Evolutionary conservation across 2,888 invertebrate species (phyloP).

Genomic region (Pseudococcus jackbeardsleyi): DNA sequence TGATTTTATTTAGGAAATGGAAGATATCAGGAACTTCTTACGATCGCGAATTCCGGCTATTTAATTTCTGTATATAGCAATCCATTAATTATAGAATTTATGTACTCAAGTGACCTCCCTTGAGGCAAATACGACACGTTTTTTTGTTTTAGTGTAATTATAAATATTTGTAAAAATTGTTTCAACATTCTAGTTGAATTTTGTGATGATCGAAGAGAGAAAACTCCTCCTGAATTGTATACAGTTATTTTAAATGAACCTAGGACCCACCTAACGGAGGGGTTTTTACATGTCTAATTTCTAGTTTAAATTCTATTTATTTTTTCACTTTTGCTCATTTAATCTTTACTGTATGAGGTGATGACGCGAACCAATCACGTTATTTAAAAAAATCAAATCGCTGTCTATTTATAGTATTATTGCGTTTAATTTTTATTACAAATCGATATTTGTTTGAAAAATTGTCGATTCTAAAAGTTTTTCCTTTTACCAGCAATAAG

Average conservation of each 20-base stretch:
- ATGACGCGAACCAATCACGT: background rate
- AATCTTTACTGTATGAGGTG: background rate
- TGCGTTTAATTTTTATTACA: background rate
- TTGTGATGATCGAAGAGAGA: constrained; percentile 18
- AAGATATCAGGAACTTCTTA: constrained; percentile 77
- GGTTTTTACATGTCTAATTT: background rate
- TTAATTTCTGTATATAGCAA: constrained; percentile 37
- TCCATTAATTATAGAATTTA: background rate
- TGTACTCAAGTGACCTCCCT: background rate
- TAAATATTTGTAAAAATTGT: background rate
- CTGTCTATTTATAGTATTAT: background rate
- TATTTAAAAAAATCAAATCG: background rate
- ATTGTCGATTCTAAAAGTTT: background rate
- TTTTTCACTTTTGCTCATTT: constrained; percentile 42
- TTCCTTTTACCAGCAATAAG: background rate
- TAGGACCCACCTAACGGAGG: background rate
- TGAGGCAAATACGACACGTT: constrained; percentile 3
- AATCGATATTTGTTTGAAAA: constrained; percentile 12
- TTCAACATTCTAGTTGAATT: background rate
- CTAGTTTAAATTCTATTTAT: constrained; percentile 1
- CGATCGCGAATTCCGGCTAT: constrained; percentile 68
- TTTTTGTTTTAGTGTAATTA: constrained; percentile 20
- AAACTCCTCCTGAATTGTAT: background rate
- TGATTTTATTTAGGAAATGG: constrained; percentile 74
- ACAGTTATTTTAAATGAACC: background rate